Conservation (phyloP, 2,113 vertebrate species). For the Poicephalus meyeri region DNA sequence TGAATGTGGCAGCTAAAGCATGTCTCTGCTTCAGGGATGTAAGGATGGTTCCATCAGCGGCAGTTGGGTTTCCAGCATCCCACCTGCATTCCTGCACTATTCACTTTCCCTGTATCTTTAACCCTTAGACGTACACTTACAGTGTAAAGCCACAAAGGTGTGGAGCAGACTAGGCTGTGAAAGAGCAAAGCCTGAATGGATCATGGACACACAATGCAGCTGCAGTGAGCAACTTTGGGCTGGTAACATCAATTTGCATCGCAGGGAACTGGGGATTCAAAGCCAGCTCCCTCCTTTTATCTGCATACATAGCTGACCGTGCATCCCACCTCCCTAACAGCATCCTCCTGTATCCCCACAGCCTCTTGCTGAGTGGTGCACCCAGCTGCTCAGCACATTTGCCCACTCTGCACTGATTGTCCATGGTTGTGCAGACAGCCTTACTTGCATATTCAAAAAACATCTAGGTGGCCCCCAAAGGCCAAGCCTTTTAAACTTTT, state of each 20-base stretch:
- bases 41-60: accelerated
- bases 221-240: neutral
- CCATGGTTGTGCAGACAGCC: neutral
- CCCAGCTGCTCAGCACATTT: accelerated
- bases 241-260: neutral
- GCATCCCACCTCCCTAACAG: neutral
- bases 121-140: neutral
- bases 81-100: neutral
- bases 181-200: neutral
- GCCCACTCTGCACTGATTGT: neutral
- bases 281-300: neutral
- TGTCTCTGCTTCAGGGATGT: neutral
- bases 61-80: neutral
- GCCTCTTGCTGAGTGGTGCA: neutral
- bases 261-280: neutral
- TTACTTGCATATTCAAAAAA: neutral
- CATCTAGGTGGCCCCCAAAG: neutral
- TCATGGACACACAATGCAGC: neutral
- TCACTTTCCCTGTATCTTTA: neutral
- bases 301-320: accelerated
- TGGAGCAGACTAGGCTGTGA: neutral
- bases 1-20: neutral
- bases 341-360: accelerated
- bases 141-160: neutral
- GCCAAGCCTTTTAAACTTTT: neutral